Conservation (phyloP, 2,797 vertebrate genomes). For the Platyrinchus mystaceus region DNA sequence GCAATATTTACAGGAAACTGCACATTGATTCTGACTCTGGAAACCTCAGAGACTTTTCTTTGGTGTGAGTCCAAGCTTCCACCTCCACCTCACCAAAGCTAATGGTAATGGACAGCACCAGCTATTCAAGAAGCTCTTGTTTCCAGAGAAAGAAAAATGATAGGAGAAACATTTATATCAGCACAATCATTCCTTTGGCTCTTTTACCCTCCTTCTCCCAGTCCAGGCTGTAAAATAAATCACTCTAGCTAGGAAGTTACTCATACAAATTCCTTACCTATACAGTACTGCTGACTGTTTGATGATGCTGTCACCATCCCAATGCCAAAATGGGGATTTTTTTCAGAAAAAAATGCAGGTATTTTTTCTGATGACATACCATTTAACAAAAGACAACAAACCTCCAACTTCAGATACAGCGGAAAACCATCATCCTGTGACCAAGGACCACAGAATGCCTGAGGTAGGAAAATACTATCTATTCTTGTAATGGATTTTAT, state of each 20-base stretch:
- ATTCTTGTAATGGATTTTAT: slow-evolving; percentile 60
- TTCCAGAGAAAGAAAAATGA: slow-evolving; percentile 14
- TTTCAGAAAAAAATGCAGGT: background rate
- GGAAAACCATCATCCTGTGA: slow-evolving; percentile 57
- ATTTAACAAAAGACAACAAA: slow-evolving; percentile 32
- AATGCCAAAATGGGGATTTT: background rate
- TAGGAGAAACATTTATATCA: background rate
- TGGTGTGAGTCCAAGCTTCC: background rate
- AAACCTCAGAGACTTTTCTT: background rate
- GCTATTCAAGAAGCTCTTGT: background rate
- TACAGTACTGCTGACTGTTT: background rate
- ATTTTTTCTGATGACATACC: slow-evolving; percentile 31
- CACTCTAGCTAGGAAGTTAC: background rate
- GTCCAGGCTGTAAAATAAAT: slow-evolving; percentile 6
- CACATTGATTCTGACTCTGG: background rate
- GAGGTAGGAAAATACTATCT: slow-evolving; percentile 65
- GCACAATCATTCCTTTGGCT: background rate
- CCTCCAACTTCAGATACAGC: slow-evolving; percentile 23
- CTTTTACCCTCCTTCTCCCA: background rate
- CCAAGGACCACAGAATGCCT: slow-evolving; percentile 32
- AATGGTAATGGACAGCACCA: background rate
- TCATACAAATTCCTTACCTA: slow-evolving; percentile 31
- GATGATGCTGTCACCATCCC: slow-evolving; percentile 39
- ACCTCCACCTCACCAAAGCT: background rate
- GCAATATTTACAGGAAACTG: background rate